Evolutionary conservation across 2,113 vertebrate species (phyloP).

Genomic region (Balaenoptera acutorostrata): DNA sequence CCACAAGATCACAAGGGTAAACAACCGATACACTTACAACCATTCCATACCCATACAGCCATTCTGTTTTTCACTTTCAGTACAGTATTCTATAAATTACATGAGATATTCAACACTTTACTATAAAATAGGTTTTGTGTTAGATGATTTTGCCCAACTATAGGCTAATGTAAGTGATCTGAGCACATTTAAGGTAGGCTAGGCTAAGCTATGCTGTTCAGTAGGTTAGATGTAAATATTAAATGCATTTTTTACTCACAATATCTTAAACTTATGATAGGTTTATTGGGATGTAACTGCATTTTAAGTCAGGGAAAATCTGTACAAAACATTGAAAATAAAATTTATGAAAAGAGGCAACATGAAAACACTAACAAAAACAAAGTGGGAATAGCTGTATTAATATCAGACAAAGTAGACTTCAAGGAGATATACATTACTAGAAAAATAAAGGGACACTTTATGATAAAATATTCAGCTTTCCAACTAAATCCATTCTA

Average conservation of each 20-base stretch:
- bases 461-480: slow-evolving; percentile 8
- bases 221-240: not conserved
- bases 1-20: not conserved
- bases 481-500: not conserved
- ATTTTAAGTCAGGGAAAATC: not conserved
- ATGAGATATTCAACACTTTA: not conserved
- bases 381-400: not conserved
- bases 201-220: not conserved
- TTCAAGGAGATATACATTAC: not conserved
- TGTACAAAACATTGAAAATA: not conserved
- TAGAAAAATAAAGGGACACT: not conserved
- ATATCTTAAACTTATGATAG: not conserved
- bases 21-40: not conserved
- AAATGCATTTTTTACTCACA: not conserved
- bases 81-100: not conserved
- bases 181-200: not conserved
- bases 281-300: not conserved
- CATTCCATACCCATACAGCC: not conserved
- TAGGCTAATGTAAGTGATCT: not conserved
- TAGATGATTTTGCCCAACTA: not conserved
- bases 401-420: not conserved
- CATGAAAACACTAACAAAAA: slow-evolving; percentile 4
- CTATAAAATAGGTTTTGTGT: not conserved
- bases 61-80: not conserved
- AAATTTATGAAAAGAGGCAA: not conserved